Conservation (phyloP, 1,140 invertebrate genomes). For the Conus ventricosus region DNA sequence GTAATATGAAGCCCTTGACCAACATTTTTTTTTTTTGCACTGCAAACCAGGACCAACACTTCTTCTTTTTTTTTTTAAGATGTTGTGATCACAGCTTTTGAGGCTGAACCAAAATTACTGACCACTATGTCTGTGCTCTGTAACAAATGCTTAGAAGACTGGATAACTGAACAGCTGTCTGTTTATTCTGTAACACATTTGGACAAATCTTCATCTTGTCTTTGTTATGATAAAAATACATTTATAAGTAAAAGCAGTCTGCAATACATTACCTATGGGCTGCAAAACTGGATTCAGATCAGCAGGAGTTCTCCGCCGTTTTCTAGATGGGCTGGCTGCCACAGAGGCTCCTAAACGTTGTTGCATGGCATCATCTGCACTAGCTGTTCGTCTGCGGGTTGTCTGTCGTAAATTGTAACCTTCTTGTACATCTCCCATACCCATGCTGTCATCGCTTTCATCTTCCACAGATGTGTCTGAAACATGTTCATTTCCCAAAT, state of each 20-base stretch:
- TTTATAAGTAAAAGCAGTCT: not conserved
- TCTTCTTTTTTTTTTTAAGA: no score
- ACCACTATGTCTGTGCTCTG: no score
- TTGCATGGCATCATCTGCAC: conserved; percentile 38
- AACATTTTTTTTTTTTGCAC: no score
- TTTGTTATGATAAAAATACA: not conserved
- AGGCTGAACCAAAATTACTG: no score
- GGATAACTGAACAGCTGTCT: no score
- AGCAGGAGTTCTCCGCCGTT: conserved; percentile 32
- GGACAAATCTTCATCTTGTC: not conserved
- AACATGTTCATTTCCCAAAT: not conserved
- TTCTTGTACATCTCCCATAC: not conserved
- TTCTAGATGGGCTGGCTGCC: conserved; percentile 26
- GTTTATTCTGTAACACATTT: not conserved
- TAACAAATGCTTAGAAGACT: no score
- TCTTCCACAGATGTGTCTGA: conserved; percentile 38
- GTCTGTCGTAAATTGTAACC: conserved; percentile 32
- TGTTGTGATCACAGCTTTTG: no score
- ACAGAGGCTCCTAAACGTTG: conserved; percentile 25
- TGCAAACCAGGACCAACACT: no score
- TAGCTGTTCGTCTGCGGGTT: conserved; percentile 35
- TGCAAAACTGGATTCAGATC: conserved; percentile 47
- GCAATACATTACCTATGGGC: conserved; percentile 42
- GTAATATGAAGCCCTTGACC: no score
- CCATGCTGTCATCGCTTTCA: conserved; percentile 28